These are phyloP conservation scores for Chaetodon trifasciatus DNA, from an alignment of 2,797 vertebrate species.

Conservation along the genomic window DNA sequence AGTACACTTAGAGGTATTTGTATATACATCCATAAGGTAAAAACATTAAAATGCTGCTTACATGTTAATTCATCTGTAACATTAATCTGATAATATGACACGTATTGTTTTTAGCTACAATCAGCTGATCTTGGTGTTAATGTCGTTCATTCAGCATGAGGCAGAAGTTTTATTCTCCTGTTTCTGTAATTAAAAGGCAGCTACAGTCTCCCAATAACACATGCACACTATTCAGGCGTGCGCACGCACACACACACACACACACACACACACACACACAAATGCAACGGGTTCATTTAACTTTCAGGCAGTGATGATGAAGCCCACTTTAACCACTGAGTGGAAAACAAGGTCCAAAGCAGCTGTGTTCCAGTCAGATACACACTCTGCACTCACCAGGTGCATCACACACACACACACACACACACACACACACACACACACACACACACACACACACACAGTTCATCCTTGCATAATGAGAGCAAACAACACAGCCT, in stretches of 20 bases:
- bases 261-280: conserved; percentile 17
- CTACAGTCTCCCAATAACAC: neutral
- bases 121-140: neutral
- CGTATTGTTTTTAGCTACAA: too few relatives aligned
- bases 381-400: conserved; percentile 32
- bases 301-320: conserved; percentile 34
- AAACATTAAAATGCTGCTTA: too few relatives aligned
- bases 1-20: too few relatives aligned
- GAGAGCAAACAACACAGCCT: conserved; percentile 41
- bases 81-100: too few relatives aligned
- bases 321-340: conserved; percentile 50
- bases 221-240: conserved; percentile 16
- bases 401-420: conserved; percentile 44
- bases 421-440: conserved; percentile 42
- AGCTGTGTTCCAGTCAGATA: conserved; percentile 57
- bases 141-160: conserved; percentile 3
- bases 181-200: conserved; percentile 9
- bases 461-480: conserved; percentile 52
- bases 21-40: too few relatives aligned
- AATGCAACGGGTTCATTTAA: conserved; percentile 50
- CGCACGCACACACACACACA: conserved; percentile 16
- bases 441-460: conserved; percentile 42
- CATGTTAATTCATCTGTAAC: too few relatives aligned
- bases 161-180: conserved; percentile 11
- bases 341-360: conserved; percentile 48